Percentiles rank a stretch among this genome's conserved stretches.
phyloP scores from a whole-genome alignment of 2,888 invertebrate species.

The Eucriotettix oculatus region DNA sequence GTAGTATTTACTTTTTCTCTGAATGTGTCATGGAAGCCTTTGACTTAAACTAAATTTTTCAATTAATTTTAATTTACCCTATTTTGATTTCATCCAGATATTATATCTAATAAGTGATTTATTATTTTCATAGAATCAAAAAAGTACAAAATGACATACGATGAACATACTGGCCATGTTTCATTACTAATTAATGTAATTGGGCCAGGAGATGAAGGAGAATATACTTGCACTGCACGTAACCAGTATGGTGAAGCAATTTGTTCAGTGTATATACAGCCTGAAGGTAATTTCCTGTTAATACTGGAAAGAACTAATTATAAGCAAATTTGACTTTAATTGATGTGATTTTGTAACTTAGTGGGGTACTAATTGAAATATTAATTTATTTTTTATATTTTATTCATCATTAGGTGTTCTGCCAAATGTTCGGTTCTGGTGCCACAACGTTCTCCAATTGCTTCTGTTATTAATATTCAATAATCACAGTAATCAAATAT shows the following conservation, averaged over 20 bases:
- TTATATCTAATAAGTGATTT: background rate
- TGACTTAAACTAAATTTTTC: background rate
- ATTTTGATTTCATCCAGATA: too few relatives aligned
- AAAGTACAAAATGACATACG: conserved; percentile 82
- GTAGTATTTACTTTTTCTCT: background rate
- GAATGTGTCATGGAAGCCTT: background rate
- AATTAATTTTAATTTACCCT: background rate
- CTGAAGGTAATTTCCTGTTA: conserved; percentile 42
- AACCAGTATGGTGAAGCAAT: conserved; percentile 95
- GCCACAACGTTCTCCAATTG: too few relatives aligned
- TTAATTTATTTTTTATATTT: too few relatives aligned
- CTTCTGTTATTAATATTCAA: too few relatives aligned
- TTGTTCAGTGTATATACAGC: conserved; percentile 87
- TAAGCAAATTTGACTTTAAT: too few relatives aligned
- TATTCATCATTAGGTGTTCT: too few relatives aligned
- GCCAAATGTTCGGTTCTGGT: too few relatives aligned
- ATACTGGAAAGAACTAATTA: background rate
- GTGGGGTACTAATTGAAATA: too few relatives aligned
- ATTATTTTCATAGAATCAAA: conserved; percentile 36
- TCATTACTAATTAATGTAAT: conserved; percentile 85
- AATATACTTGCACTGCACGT: conserved; percentile 87
- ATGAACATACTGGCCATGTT: conserved; percentile 78
- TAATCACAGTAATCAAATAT: too few relatives aligned
- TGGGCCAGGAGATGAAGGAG: conserved; percentile 90
- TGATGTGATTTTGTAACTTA: too few relatives aligned